These are phyloP conservation scores for Apaloderma vittatum DNA, from an alignment of 2,113 vertebrate genomes.

Conservation along the genomic window DNA sequence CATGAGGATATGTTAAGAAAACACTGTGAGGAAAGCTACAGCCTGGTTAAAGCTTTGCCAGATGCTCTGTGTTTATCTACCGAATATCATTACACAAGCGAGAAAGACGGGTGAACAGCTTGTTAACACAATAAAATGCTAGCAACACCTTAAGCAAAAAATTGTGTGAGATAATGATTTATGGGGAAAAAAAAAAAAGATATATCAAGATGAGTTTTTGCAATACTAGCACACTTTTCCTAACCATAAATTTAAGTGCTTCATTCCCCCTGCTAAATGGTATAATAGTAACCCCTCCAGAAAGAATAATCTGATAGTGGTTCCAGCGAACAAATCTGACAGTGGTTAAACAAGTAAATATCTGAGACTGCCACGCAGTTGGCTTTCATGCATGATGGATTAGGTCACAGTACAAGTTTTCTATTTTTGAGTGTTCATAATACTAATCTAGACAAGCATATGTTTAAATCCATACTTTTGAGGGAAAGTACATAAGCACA, in stretches of 20 bases:
- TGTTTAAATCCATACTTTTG: conserved; percentile 12
- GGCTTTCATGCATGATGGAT: neutral
- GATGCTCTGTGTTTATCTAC: conserved; percentile 39
- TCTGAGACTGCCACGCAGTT: neutral
- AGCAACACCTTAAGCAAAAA: neutral
- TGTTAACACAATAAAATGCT: neutral
- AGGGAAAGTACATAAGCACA: neutral
- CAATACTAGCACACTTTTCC: neutral
- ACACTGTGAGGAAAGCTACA: neutral
- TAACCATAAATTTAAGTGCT: neutral
- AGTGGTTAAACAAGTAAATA: neutral
- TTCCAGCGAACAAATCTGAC: neutral
- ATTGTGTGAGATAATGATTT: neutral
- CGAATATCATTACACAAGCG: neutral
- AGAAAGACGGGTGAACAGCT: conserved; percentile 9
- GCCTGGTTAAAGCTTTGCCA: conserved; percentile 4
- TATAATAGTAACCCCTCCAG: neutral
- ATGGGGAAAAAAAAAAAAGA: neutral
- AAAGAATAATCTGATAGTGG: neutral
- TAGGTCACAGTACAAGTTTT: neutral
- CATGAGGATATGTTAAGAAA: neutral
- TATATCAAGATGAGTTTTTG: neutral
- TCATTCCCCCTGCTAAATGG: neutral
- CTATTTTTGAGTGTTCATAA: conserved; percentile 21
- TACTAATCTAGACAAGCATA: neutral